Base-by-base conservation (phyloP, 2,797 vertebrate genomes). In the Propithecus perrieri region DNA sequence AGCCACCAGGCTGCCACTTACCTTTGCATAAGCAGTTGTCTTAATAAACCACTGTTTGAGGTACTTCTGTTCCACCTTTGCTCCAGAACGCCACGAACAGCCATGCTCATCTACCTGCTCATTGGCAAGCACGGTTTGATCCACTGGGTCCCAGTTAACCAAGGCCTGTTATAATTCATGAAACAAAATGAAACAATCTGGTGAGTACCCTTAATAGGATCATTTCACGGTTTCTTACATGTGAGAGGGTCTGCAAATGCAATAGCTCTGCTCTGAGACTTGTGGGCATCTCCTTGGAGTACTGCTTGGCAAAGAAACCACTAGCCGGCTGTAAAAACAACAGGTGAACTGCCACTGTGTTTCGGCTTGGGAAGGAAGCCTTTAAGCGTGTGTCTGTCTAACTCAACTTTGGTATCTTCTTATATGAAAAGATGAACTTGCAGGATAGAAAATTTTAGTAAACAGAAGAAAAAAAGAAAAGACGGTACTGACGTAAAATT, bases 141-240 rank as follows among this genome's bases (percentile, higher is more conserved):
- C 99, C 95, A 99, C 99, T 0, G 99, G 99, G 95, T 99, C 99
- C 99, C 99, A 99, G 98, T 99, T 99, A 96, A 99, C 99, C 98
- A 99, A 95, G 4, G 99, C 99, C 99, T 99, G 97, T 90, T 97
- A 63, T 3, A 22, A 85, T 79, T n/a, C 43, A 95, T 4, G 48
- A 97, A 94, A 71, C 75, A 97, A 90, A 93, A 93, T 12, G 5
- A 43, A 28, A 11, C 17, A 5, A 46, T 55, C 83, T 86, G 97
- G 46, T 3, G 43, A 96, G 46, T 5, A 55, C 67, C 57, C 61
- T 30, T 76, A 41, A 1, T 0, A 85, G 20, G 79, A 46, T 3
- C 72, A 0, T 17, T 35, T 30, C 61, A 38, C 4, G 59, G 93
- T 57, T 95, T 65, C 48, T 46, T 1, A 30, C 43, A 1, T 0